Evolutionary conservation across 1,140 invertebrate species (phyloP), one percentile per base, ranked within the genome.

Genomic region (Drosophila melanica): DNA sequence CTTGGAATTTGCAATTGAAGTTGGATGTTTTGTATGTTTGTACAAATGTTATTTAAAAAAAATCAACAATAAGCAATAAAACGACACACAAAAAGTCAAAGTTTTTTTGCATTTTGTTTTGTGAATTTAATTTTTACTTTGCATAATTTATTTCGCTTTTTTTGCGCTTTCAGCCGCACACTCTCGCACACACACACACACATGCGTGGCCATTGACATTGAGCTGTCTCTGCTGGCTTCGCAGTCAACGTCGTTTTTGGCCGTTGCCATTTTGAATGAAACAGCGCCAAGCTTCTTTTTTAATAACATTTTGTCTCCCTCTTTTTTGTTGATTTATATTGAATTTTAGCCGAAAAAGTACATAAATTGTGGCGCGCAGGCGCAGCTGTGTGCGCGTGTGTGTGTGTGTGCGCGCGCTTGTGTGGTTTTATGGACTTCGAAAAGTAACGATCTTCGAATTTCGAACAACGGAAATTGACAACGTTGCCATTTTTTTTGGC

Each of bases 311-410:
- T 41, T 50, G 23, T 59, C n/a, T 57, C 53, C 20, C 41, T 48
- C 14, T 33, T 30, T n/a, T 39, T 18, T 50, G 33, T 50, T 67
- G 75, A 77, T 79, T 82, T 75, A 60, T 82, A 82, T 84, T 58
- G 79, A 77, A 74, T 86, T 84, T 73, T 66, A 60, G 48, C 81
- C 81, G 57, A 81, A 84, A 84, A 84, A 55, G 81, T 73, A 85
- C 80, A 86, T 23, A 62, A 48, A 48, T 39, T 47, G 35, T 55
- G 37, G 4, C 39, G 35, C 48, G 48, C 48, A 33, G 50, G 30
- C 60, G 12, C 11, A 39, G 6, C 12, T 51, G 27, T 12, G 10
- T 37, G 27, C 41, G 10, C 35, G 42, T 51, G 20, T 58, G 18
- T 45, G 12, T 54, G 16, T 42, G 20, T 58, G 18, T 45, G 12